Base-by-base conservation (phyloP, 1,140 invertebrate genomes). In the Ladona fulva region DNA sequence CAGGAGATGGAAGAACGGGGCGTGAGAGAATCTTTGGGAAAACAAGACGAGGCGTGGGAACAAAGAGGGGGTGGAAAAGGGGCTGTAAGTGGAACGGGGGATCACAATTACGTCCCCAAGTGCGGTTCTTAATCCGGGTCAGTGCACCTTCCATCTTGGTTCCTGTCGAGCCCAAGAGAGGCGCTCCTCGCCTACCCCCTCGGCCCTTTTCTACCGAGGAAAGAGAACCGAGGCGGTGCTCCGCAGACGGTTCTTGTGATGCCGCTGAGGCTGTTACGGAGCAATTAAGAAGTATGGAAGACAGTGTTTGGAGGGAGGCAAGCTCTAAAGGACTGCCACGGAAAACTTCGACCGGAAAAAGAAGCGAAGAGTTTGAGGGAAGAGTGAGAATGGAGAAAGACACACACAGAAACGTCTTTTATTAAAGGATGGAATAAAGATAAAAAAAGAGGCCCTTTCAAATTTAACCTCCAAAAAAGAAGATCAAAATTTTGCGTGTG, bases 61-160 rank as follows among this genome's bases (percentile, higher is more conserved):
- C 44, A 19, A 19, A 19, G 44, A 52, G 44, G 19, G 44, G 44
- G 44, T 19, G 44, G 44, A 52, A 11, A 19, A 19, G 44, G 44
- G 44, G 44, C 10, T 10, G 44, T 10, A 52, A 19, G 44, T 10
- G 19, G 44, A 52, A 52, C 19, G 44, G 44, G 44, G 44, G 52
- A 66, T 66, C 3, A 66, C 52, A 66, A 66, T 66, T 66, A 66
- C 52, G 52, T 66, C 52, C 14, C 12, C 3, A 22, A 66, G 52
- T 66, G 52, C 14, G 52, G 52, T 66, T 66, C 52, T 66, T 66
- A 66, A 66, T 66, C 52, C 52, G 52, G 52, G 52, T 66, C 52
- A 66, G 5, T 66, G 52, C 52, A 22, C 52, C 52, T 66, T 66
- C 52, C 52, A 66, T 66, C 52, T 66, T 66, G 5, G n/a, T 22